phyloP scores from a whole-genome alignment of 2,797 vertebrate species.

The Alexandromys oeconomus region DNA sequence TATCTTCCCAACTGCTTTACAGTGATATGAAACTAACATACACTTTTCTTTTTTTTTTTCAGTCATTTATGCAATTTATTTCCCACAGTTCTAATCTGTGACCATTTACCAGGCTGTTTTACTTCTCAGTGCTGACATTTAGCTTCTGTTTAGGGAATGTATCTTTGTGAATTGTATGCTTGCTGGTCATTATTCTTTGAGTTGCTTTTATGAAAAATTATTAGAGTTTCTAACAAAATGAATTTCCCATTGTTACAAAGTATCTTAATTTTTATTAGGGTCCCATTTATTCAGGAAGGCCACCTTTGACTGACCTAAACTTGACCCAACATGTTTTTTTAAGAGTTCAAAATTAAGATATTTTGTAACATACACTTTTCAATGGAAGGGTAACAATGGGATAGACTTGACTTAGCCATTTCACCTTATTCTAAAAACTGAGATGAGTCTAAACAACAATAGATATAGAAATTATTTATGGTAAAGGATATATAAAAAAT shows the following conservation, averaged over 20 bases:
- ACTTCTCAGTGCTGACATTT: no score
- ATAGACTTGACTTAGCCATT: background rate
- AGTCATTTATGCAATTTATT: no score
- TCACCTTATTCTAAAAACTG: background rate
- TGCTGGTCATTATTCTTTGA: no score
- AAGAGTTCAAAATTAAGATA: background rate
- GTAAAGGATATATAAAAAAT: background rate
- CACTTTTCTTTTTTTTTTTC: background rate
- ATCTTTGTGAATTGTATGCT: no score
- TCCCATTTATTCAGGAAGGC: background rate
- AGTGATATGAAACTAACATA: background rate
- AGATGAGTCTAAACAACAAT: background rate
- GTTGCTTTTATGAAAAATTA: no score
- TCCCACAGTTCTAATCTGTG: no score
- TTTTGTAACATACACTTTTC: background rate
- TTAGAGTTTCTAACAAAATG: no score
- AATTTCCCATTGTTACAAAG: no score
- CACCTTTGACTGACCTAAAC: constrained; percentile 26
- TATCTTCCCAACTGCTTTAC: background rate
- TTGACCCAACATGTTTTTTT: background rate
- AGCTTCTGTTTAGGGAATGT: no score
- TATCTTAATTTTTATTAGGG: no score
- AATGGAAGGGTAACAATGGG: background rate
- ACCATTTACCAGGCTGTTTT: no score
- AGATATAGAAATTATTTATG: background rate